Conservation (phyloP, 2,113 vertebrate genomes). For the Rhynchomys soricoides region DNA sequence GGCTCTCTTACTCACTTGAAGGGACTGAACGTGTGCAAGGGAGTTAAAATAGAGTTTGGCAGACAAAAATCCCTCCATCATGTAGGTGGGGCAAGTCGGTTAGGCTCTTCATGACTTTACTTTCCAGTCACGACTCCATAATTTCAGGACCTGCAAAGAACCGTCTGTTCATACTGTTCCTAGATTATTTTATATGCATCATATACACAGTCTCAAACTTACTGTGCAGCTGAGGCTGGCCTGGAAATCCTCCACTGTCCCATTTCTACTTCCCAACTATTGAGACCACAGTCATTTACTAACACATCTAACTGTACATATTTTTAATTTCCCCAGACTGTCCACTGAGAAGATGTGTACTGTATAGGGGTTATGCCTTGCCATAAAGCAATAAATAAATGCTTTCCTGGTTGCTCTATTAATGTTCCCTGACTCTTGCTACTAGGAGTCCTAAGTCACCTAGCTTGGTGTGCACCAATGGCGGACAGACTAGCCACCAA, state of each 20-base stretch:
- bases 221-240: not conserved
- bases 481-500: no score
- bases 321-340: not conserved
- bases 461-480: accelerated
- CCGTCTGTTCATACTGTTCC: not conserved
- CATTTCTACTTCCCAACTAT: not conserved
- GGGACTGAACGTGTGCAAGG: not conserved
- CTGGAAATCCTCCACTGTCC: not conserved
- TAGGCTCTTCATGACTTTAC: not conserved
- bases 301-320: not conserved
- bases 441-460: not conserved
- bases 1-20: not conserved
- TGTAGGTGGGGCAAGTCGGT: accelerated
- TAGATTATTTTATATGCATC: not conserved
- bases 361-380: not conserved
- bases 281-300: not conserved
- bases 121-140: not conserved
- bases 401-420: not conserved
- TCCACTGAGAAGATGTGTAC: not conserved
- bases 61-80: not conserved
- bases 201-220: not conserved
- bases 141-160: not conserved
- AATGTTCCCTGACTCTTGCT: not conserved
- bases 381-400: not conserved
- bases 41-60: not conserved